Evolutionary conservation across 2,113 vertebrate genomes (phyloP), one percentile per base, ranked within the genome.

Genomic region (Cephalopterus ornatus): DNA sequence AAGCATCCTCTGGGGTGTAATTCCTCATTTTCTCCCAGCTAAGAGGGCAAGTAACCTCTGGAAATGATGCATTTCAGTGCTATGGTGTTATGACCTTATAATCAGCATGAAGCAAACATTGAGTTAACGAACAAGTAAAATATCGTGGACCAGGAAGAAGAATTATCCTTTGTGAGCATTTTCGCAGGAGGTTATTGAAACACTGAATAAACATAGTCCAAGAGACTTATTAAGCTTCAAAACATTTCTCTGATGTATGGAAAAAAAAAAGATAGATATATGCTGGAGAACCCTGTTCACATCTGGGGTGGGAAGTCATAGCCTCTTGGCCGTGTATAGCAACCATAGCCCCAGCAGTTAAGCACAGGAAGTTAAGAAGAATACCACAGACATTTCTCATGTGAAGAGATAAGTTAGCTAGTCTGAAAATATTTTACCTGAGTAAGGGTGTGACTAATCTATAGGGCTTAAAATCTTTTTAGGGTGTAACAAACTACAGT

Each of bases 331-430:
- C 1, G 0, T 33, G 49, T 63, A 33, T 10, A 75, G 79, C 79
- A 94, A 53, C 62, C 33, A 62, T 87, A 82, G 77, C 76, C 82
- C 18, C 53, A 96, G 76, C 93, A 93, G 92, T 94, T 95, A 92
- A 66, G 91, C 89, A 96, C 96, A 96, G 96, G 96, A 97, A 97
- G 70, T 92, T 52, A 59, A 88, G 67, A 96, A 88, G 88, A 91
- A 96, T 85, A 97, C 95, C 95, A 94, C 95, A 96, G 92, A 92
- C n/a, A 58, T 87, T 92, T 92, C 78, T 78, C 72, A 73, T 50
- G 73, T 30, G 62, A 92, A 92, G 56, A 95, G 85, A 79, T 72
- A 96, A 93, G 42, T 89, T 86, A 78, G 62, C 79, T 65, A 74
- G 28, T 35, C 35, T 92, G 80, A 91, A 61, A 65, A 55, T 72